A percentile compares a stretch with the other conserved stretches of the same genome.
phyloP scores from a whole-genome alignment of 1,140 invertebrate species.

The Trypoxylus dichotomus region DNA sequence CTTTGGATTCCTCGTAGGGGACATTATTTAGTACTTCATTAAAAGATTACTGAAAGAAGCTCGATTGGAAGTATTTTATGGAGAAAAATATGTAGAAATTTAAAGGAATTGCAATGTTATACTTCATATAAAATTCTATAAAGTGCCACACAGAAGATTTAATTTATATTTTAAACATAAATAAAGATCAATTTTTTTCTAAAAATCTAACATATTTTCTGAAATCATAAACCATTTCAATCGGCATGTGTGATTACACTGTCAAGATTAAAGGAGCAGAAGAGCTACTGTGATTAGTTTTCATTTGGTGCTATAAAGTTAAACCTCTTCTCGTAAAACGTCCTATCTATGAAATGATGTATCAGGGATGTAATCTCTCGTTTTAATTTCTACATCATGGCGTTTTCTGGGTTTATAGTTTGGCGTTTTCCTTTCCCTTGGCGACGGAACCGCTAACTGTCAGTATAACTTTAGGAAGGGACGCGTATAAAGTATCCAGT shows the following conservation, averaged over 20 bases:
- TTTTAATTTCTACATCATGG: background rate
- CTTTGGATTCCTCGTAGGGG: too few relatives aligned
- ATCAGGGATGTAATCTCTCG: background rate
- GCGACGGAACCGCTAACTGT: background rate
- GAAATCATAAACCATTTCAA: too few relatives aligned
- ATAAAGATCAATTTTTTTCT: too few relatives aligned
- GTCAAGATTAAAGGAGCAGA: background rate
- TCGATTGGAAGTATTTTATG: too few relatives aligned
- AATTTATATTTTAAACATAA: too few relatives aligned
- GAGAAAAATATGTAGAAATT: too few relatives aligned
- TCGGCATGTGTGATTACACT: background rate
- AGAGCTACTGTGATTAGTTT: background rate
- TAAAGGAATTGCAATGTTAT: too few relatives aligned
- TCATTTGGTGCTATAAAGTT: background rate
- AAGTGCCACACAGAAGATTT: too few relatives aligned
- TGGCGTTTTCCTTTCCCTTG: background rate
- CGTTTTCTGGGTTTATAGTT: background rate
- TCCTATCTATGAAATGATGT: background rate
- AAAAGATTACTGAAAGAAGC: too few relatives aligned
- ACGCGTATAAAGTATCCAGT: background rate
- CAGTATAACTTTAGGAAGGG: background rate
- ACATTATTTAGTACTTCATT: too few relatives aligned
- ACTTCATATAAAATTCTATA: too few relatives aligned
- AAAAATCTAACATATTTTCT: too few relatives aligned
- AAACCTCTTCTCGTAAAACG: background rate